phyloP scores from a whole-genome alignment of 2,888 invertebrate genomes.

The Acrobasis suavella region DNA sequence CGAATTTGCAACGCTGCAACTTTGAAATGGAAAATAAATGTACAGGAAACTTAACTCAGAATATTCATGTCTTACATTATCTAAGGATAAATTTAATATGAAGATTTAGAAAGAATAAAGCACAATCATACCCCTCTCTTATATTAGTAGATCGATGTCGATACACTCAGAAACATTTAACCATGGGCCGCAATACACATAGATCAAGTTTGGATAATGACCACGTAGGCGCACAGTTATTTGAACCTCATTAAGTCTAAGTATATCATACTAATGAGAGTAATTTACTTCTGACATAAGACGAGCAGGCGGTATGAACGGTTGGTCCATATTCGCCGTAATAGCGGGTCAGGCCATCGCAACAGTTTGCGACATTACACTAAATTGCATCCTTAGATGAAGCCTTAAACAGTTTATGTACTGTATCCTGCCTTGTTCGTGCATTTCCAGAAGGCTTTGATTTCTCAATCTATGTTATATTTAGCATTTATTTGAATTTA shows the following conservation, averaged over 20 bases:
- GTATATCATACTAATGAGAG: conserved; percentile 22
- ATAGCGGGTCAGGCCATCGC: conserved; percentile 39
- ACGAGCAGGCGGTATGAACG: conserved; percentile 10
- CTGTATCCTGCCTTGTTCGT: neutral
- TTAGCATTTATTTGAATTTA: neutral
- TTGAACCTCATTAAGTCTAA: conserved; percentile 23
- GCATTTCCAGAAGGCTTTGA: neutral
- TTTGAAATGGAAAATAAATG: too few species aligned
- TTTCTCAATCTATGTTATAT: neutral
- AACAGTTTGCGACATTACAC: conserved; percentile 50
- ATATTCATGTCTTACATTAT: too few species aligned
- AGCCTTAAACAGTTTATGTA: conserved; percentile 30
- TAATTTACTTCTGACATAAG: conserved; percentile 25
- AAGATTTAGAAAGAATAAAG: too few species aligned
- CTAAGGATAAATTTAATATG: too few species aligned
- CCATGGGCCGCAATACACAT: neutral
- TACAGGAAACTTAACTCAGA: too few species aligned
- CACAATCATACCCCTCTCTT: too few species aligned
- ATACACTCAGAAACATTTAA: neutral
- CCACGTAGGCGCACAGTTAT: conserved; percentile 13
- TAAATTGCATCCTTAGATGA: conserved; percentile 46
- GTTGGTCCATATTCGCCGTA: conserved; percentile 22
- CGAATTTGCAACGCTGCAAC: too few species aligned
- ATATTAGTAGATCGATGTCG: neutral
- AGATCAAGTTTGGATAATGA: conserved; percentile 16